A percentile compares a stretch with the other conserved stretches of the same genome.
Conservation (phyloP, 92 coral and sea anemone species). For the Porites rus region DNA sequence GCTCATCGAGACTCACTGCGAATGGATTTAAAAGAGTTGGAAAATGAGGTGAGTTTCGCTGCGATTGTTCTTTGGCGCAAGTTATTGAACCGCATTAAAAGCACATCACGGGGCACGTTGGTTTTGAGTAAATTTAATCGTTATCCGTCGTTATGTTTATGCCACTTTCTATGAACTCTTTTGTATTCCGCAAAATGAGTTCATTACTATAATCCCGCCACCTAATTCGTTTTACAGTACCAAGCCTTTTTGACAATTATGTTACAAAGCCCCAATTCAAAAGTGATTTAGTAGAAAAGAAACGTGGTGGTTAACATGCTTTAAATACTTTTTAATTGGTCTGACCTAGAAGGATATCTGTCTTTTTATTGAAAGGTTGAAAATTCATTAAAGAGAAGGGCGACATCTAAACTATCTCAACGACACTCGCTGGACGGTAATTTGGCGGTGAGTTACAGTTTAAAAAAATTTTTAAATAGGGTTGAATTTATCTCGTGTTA, state of each 20-base stretch:
- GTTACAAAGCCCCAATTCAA: not conserved
- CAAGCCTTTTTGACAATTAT: not conserved
- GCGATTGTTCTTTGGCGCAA: not conserved
- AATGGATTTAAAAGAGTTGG: slow-evolving; percentile 83
- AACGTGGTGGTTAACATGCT: not conserved
- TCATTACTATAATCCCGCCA: not conserved
- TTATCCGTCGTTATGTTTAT: not conserved
- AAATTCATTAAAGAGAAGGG: slow-evolving; percentile 79
- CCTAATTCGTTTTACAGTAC: not conserved
- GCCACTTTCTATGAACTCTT: not conserved
- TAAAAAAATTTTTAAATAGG: slow-evolving; percentile 9
- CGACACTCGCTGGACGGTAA: slow-evolving; percentile 89
- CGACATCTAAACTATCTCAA: slow-evolving; percentile 63
- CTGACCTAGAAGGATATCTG: not conserved
- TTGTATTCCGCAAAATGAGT: slow-evolving; percentile 17
- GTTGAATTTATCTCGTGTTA: not conserved
- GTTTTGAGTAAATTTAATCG: not conserved
- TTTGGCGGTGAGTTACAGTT: slow-evolving; percentile 82
- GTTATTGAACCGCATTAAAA: not conserved
- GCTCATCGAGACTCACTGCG: slow-evolving; percentile 80
- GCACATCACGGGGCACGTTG: not conserved
- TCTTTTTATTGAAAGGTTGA: slow-evolving; percentile 76
- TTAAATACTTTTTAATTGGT: not conserved
- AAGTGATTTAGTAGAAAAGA: not conserved
- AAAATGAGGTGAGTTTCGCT: slow-evolving; percentile 76